Evolutionary conservation across 1,140 invertebrate species (phyloP), one percentile per base, ranked within the genome.

Genomic region (Drosophila dunni): DNA sequence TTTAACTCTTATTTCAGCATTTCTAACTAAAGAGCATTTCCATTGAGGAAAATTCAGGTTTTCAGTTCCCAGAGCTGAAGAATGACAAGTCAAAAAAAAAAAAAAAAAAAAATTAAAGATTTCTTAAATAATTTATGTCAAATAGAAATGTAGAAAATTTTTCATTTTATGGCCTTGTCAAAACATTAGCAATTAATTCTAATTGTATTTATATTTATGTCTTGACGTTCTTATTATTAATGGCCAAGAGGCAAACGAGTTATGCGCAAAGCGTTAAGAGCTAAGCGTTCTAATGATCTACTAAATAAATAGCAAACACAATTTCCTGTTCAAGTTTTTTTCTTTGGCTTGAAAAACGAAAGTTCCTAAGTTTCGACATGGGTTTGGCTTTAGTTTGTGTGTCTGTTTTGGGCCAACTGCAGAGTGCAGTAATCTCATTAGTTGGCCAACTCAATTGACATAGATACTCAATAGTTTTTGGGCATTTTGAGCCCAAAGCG

Each of bases 261-360:
- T 62, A 46, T 34, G 50, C 67, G 50, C 20, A 20, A 71, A 77
- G 38, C 62, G 42, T 60, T n/a, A n/a, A n/a, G n/a, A n/a, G n/a
- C 2, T 20, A 20, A 20, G 62, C 58, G 81, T 85, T 85, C 81
- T 85, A 84, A 84, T 85, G 81, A 84, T 84, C 81, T 53, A 45
- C 53, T 29, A 74, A 62, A 40, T 46, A 54, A 53, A 74, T 62
- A 36, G 56, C 48, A 20, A 74, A 81, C 67, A 66, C 75, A 57
- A 85, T 85, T 85, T 85, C 81, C 81, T 81, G 82, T 75, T 74
- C 61, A 70, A 70, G 51, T 78, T 68, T 78, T 20, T 17, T 20
- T 20, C n/a, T 20, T 2, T 74, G 65, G 66, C 75, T 58, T 71
- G 50, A 76, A 85, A 85, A 85, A 82, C 83, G 82, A 85, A 85